Conservation (phyloP, 2,113 vertebrate species). For the Suncus etruscus region DNA sequence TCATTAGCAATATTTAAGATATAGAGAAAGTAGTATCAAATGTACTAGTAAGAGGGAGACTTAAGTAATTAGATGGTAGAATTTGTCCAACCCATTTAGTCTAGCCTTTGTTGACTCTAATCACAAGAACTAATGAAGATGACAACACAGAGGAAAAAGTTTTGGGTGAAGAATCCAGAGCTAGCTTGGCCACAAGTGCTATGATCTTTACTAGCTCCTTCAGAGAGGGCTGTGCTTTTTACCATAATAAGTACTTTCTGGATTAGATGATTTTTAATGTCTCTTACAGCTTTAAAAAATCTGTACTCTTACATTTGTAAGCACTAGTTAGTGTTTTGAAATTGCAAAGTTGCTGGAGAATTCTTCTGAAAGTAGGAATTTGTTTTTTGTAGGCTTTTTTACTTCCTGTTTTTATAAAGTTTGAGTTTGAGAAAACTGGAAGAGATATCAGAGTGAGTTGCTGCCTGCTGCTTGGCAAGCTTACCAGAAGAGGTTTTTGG, state of each 20-base stretch:
- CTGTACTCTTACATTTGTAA: background rate
- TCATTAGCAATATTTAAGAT: constrained; percentile 11
- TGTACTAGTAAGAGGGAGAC: background rate
- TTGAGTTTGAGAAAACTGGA: background rate
- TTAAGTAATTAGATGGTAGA: background rate
- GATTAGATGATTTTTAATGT: background rate
- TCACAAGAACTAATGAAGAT: constrained; percentile 4
- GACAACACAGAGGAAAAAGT: background rate
- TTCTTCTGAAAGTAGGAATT: constrained; percentile 63
- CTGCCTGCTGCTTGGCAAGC: background rate
- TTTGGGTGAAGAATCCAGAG: background rate
- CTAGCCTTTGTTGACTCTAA: background rate
- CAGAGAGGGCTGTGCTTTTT: background rate
- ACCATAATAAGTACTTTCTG: constrained; percentile 17
- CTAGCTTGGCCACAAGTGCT: background rate
- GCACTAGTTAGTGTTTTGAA: constrained; percentile 36
- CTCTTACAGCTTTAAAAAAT: constrained; percentile 3
- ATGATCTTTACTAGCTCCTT: background rate
- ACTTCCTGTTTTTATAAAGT: constrained; percentile 58
- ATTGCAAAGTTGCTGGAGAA: constrained; percentile 51
- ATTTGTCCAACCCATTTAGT: background rate
- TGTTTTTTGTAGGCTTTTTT: constrained; percentile 54
- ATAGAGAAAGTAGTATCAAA: background rate
- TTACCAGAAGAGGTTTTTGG: background rate
- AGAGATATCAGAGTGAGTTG: background rate